phyloP scores from a whole-genome alignment of 2,888 invertebrate genomes.

The Tetrapedia diversipes region DNA sequence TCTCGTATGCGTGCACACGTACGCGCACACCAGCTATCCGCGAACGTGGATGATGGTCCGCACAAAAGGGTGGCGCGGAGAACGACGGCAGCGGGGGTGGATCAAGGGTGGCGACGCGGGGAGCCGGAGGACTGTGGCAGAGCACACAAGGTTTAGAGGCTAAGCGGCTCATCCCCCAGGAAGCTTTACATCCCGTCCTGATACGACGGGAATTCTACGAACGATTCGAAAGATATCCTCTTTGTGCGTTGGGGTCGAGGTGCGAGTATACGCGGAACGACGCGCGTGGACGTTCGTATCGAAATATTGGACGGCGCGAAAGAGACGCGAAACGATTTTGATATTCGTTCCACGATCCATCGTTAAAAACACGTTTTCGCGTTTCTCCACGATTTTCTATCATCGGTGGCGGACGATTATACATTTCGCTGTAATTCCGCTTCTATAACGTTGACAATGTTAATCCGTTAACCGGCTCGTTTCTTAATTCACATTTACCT shows the following conservation, averaged over 20 bases:
- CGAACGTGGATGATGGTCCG: conserved; percentile 66
- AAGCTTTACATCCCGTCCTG: conserved; percentile 80
- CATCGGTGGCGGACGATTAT: too few relatives aligned
- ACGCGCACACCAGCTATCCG: conserved; percentile 50
- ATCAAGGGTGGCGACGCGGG: conserved; percentile 44
- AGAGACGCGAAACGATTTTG: conserved; percentile 30
- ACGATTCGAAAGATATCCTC: conserved; percentile 77
- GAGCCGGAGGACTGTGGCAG: conserved; percentile 69
- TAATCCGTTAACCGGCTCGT: too few relatives aligned
- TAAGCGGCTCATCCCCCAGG: conserved; percentile 82
- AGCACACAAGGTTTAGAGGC: conserved; percentile 81
- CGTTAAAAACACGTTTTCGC: too few relatives aligned
- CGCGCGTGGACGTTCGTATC: conserved; percentile 25
- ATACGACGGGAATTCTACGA: conserved; percentile 75
- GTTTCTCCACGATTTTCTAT: too few relatives aligned
- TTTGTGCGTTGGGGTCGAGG: conserved; percentile 45
- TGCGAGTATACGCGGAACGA: conserved; percentile 31
- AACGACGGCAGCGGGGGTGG: conserved; percentile 53
- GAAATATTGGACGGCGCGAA: conserved; percentile 65
- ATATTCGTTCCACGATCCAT: conserved; percentile 25
- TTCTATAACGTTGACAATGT: too few relatives aligned
- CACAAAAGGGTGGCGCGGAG: conserved; percentile 68
- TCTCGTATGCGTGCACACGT: conserved; percentile 50
- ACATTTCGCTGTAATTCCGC: too few relatives aligned
- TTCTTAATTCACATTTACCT: too few relatives aligned